Conservation (phyloP, 2,797 vertebrate genomes). For the Cottoperca gobio region DNA sequence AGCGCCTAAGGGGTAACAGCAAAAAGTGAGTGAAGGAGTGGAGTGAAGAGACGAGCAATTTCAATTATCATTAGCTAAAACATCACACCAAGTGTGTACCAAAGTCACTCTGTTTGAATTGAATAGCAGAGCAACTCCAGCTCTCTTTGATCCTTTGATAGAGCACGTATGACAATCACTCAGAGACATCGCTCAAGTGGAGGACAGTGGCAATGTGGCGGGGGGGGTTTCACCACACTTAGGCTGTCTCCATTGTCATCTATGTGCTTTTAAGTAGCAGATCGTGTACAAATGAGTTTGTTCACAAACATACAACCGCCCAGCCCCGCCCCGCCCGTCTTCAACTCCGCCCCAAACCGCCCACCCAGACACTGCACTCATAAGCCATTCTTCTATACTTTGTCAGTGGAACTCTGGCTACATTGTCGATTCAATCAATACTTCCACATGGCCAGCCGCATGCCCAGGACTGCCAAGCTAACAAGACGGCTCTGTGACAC, state of each 20-base stretch:
- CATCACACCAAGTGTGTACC: constrained; percentile 43
- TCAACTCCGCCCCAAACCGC: background rate
- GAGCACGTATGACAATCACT: constrained; percentile 43
- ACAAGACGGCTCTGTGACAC: constrained; percentile 16
- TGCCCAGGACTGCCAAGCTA: background rate
- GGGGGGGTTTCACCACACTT: constrained; percentile 17
- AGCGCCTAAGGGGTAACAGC: constrained; percentile 17
- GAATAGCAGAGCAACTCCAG: constrained; percentile 31
- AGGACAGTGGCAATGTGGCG: constrained; percentile 9
- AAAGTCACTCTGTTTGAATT: constrained; percentile 53
- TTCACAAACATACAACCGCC: constrained; percentile 8
- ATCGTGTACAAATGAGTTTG: constrained; percentile 22
- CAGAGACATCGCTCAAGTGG: constrained; percentile 41
- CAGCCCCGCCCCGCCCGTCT: too few species aligned
- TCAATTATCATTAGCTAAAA: constrained; percentile 60
- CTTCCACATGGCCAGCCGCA: constrained; percentile 31
- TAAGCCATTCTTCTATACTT: background rate
- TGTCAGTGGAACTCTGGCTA: constrained; percentile 18
- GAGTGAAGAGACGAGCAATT: constrained; percentile 41
- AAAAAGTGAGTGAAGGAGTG: too few species aligned
- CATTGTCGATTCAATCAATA: constrained; percentile 48
- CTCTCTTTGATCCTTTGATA: constrained; percentile 51
- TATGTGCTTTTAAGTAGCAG: constrained; percentile 18
- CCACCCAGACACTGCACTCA: background rate
- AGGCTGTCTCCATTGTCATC: constrained; percentile 20